Conservation (phyloP, 2,113 vertebrate genomes). For the Setophaga petechia region DNA sequence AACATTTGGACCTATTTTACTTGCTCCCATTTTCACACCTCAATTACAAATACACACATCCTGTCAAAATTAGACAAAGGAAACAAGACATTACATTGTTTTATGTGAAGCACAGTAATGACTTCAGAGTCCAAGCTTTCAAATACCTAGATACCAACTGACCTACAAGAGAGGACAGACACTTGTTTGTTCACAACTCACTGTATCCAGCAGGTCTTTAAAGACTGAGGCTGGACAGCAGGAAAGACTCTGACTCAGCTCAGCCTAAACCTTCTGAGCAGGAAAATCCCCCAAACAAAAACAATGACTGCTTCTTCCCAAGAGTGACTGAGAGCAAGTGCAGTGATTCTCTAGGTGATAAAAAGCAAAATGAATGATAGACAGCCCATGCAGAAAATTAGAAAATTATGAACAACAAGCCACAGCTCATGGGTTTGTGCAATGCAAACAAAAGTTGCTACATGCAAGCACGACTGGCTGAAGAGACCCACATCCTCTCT, state of each 20-base stretch:
- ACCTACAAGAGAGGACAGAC: background rate
- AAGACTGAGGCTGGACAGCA: background rate
- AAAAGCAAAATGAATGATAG: background rate
- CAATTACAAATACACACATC: background rate
- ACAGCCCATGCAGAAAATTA: background rate
- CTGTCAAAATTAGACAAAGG: background rate
- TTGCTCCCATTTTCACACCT: background rate
- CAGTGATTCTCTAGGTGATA: background rate
- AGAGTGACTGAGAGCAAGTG: background rate
- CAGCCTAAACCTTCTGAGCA: background rate
- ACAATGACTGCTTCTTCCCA: background rate
- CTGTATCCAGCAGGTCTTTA: background rate
- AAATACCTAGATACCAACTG: background rate
- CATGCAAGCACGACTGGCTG: background rate
- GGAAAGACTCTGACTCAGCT: background rate
- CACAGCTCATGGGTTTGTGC: background rate
- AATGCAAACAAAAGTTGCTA: background rate
- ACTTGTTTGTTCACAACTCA: background rate
- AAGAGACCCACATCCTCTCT: background rate
- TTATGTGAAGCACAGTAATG: background rate
- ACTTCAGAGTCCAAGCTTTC: background rate
- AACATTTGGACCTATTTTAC: background rate
- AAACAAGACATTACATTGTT: background rate
- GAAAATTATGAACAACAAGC: background rate
- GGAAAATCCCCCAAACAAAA: background rate